Evolutionary conservation across 2,888 invertebrate genomes (phyloP), one percentile per base, ranked within the genome.

Genomic region (Dione vanillae): DNA sequence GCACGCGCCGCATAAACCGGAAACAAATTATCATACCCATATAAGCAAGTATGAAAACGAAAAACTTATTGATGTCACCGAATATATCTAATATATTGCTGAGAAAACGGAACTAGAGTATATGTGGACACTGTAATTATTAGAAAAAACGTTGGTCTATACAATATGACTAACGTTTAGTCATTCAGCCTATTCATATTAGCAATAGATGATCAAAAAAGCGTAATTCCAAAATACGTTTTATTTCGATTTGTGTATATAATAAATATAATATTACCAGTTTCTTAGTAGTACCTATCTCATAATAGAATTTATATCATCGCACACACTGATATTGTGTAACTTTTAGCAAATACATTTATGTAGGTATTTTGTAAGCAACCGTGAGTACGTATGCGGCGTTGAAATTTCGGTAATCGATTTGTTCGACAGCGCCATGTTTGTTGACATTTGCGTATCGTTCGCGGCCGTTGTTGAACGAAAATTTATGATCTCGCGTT

Each of bases 1-100:
- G 92, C 92, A 92, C 93, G 92, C 91, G 92, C 86, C 89, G 87
- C 80, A 76, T 80, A 86, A 86, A 89, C 92, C 93, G 93, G 93
- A 92, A 91, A 93, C 89, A 92, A 92, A 93, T 93, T 93, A 92
- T 92, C 93, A 92, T 93, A 91, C 82, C 93, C 93, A 91, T 93
- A 91, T 92, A 92, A 83, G 92, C 84, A 82, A 84, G 88, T 85
- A 88, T 82, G 83, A 87, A 91, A 92, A 87, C 88, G 88, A 90
- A 92, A 91, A 91, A 85, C 82, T 88, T 87, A 92, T 92, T 89
- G 89, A 91, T 90, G 91, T 86, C 89, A 86, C 84, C 85, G 84
- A 80, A 83, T 82, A 77, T 83, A 88, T n/a, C n/a, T n/a, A 89
- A 92, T 88, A 90, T 90, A 91, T 92, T 85, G 89, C 85, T 83